Evolutionary conservation across 1,140 invertebrate genomes (phyloP).

Genomic region (Ephestia elutella): DNA sequence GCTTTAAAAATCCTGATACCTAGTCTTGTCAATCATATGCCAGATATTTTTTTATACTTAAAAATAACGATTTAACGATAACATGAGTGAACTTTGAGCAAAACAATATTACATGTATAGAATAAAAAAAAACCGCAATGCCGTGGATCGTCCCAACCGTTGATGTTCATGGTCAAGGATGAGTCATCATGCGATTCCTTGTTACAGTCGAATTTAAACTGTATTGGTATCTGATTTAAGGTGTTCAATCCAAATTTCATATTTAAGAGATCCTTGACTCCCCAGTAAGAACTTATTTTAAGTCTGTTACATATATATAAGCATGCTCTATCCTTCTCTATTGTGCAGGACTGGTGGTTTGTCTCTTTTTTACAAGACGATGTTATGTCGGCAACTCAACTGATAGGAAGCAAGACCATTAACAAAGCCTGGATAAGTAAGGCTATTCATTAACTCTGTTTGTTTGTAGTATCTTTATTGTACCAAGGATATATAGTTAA

Average conservation of each 20-base stretch:
- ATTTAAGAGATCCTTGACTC: background rate
- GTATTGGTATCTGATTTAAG: background rate
- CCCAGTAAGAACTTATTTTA: background rate
- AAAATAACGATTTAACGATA: background rate
- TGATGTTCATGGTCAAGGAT: constrained; percentile 14
- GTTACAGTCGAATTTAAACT: background rate
- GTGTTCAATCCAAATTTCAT: background rate
- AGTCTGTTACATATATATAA: background rate
- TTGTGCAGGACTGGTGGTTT: background rate
- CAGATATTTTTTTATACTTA: too few species aligned
- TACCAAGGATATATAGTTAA: too few species aligned
- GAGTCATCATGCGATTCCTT: constrained; percentile 8
- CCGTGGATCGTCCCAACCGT: constrained; percentile 12
- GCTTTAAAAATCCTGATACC: too few species aligned
- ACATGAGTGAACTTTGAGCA: background rate
- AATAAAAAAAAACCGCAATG: constrained; percentile 5
- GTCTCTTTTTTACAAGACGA: constrained; percentile 6
- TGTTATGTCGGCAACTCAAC: background rate
- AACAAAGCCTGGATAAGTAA: background rate
- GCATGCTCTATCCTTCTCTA: background rate
- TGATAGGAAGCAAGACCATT: background rate
- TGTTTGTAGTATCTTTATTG: too few species aligned
- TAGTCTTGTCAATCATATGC: too few species aligned
- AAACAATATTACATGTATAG: background rate
- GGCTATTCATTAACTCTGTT: too few species aligned